Conservation (phyloP, 2,888 invertebrate genomes). For the Troglohyphantes excavatus region DNA sequence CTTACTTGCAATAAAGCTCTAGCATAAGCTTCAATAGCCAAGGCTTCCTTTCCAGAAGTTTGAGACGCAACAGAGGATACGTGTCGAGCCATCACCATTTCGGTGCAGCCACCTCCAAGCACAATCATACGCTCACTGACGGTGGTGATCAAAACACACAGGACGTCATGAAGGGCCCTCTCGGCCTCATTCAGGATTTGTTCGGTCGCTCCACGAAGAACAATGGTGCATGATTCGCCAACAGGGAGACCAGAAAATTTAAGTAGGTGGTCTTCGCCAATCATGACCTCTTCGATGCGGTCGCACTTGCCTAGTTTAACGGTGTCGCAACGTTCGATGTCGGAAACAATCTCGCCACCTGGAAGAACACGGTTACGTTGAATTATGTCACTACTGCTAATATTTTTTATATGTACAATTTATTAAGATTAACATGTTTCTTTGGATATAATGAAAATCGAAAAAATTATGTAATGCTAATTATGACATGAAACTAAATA, state of each 20-base stretch:
- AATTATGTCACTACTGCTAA: too few relatives aligned
- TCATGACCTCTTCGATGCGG: conserved; percentile 98
- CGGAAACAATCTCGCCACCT: conserved; percentile 97
- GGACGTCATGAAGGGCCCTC: conserved; percentile 97
- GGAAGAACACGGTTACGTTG: neutral
- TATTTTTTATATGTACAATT: too few relatives aligned
- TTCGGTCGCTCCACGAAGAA: conserved; percentile 98
- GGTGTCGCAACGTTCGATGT: conserved; percentile 94
- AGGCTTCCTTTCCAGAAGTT: conserved; percentile 97
- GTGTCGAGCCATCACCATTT: conserved; percentile 98
- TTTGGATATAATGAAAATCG: too few relatives aligned
- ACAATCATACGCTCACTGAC: conserved; percentile 96
- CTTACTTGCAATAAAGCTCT: conserved; percentile 86
- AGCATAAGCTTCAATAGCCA: conserved; percentile 98
- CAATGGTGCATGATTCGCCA: conserved; percentile 98
- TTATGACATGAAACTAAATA: too few relatives aligned
- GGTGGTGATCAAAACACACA: conserved; percentile 97
- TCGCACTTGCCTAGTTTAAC: conserved; percentile 97
- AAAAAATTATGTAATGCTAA: too few relatives aligned
- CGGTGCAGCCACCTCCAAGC: conserved; percentile 95
- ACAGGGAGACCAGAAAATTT: conserved; percentile 96
- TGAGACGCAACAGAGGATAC: conserved; percentile 91
- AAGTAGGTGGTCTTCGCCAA: conserved; percentile 97
- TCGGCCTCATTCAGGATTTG: conserved; percentile 99
- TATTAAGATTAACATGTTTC: too few relatives aligned